Evolutionary conservation across 2,797 vertebrate genomes (phyloP).

Genomic region (Danio kyathit): DNA sequence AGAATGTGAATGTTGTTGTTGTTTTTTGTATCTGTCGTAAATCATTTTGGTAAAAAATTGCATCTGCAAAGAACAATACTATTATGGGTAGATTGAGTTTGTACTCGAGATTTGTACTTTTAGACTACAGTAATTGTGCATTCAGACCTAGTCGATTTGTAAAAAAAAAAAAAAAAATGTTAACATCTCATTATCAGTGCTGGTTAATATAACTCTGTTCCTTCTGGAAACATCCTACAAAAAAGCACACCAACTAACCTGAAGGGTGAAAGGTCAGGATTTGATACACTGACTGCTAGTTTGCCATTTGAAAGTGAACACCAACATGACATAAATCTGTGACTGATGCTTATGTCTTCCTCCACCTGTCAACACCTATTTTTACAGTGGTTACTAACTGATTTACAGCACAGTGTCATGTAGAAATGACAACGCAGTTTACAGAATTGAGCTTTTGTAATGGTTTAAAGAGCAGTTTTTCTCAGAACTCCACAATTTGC

Average conservation of each 20-base stretch:
- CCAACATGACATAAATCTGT: conserved; percentile 68
- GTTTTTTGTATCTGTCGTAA: not conserved
- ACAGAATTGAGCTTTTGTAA: not conserved
- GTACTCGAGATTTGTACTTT: not conserved
- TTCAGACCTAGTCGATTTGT: not conserved
- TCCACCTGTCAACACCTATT: conserved; percentile 73
- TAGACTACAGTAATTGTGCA: not conserved
- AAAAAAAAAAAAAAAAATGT: too few species aligned
- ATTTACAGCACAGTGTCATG: not conserved
- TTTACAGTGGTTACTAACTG: conserved; percentile 33
- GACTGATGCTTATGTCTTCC: conserved; percentile 72
- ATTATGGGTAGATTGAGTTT: not conserved
- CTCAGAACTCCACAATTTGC: not conserved
- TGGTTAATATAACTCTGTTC: not conserved
- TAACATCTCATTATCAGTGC: not conserved
- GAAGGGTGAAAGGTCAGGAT: not conserved
- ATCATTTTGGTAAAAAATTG: not conserved
- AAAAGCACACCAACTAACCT: not conserved
- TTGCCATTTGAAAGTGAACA: conserved; percentile 69
- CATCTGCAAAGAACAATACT: not conserved
- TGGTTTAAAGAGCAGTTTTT: not conserved
- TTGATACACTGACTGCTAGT: conserved; percentile 71
- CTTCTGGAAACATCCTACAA: not conserved
- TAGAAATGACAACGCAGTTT: not conserved
- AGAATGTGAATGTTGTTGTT: not conserved